Evolutionary conservation across 2,113 vertebrate genomes (phyloP).

Genomic region (Neodontobutis hainanensis): DNA sequence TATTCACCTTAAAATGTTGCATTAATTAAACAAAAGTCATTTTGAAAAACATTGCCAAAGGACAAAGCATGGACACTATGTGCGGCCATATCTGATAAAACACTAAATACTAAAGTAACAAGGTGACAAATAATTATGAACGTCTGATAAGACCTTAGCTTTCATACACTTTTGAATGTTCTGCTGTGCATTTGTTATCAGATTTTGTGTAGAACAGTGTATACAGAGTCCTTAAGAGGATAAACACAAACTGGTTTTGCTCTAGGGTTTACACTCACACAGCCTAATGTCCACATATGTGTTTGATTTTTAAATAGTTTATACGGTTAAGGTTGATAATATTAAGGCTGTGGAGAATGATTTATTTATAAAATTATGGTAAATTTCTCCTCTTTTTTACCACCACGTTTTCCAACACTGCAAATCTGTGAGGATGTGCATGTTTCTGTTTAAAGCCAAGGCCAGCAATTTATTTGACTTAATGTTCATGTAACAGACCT

Average conservation of each 20-base stretch:
- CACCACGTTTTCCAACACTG: too few species aligned
- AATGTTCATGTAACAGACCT: too few species aligned
- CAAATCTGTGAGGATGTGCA: too few species aligned
- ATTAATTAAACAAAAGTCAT: not conserved
- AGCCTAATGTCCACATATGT: conserved; percentile 14
- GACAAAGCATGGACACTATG: not conserved
- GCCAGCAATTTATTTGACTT: too few species aligned
- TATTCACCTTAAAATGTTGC: conserved; percentile 8
- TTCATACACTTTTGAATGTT: too few species aligned
- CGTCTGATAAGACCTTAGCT: too few species aligned
- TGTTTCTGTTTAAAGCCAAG: too few species aligned
- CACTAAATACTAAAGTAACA: too few species aligned
- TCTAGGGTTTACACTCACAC: conserved; percentile 3
- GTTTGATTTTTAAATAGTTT: conserved; percentile 14
- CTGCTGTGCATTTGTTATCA: too few species aligned
- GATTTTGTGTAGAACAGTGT: conserved; percentile 8
- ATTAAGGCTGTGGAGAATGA: conserved; percentile 5
- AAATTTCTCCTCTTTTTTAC: not conserved
- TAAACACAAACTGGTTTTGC: conserved; percentile 22
- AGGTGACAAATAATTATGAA: too few species aligned
- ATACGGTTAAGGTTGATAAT: conserved; percentile 3
- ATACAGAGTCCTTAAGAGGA: conserved; percentile 11
- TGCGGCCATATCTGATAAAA: too few species aligned
- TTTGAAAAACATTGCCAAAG: not conserved
- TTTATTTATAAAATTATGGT: conserved; percentile 24